A percentile compares a stretch with the other conserved stretches of the same genome.
phyloP scores from a whole-genome alignment of 2,888 invertebrate species.

The Epistrophe grossulariae region DNA sequence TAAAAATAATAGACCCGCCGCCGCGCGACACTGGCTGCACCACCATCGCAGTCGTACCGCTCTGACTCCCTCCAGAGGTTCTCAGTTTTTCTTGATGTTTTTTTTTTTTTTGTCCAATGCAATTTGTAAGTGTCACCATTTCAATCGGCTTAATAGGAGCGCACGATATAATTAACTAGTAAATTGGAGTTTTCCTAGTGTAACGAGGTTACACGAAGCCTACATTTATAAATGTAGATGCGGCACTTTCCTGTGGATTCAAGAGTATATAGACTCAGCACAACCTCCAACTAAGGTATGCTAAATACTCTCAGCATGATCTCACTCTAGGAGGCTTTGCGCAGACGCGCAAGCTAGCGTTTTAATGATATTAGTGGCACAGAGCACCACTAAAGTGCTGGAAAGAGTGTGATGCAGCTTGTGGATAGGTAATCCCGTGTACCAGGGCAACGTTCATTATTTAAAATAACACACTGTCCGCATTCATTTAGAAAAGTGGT shows the following conservation, averaged over 20 bases:
- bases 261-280: slow-evolving; percentile 6
- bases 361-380: slow-evolving; percentile 38
- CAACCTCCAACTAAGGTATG: slow-evolving; percentile 53
- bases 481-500: slow-evolving; percentile 75
- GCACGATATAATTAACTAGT: slow-evolving; percentile 76
- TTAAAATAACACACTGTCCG: slow-evolving; percentile 75
- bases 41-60: background rate
- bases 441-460: slow-evolving; percentile 62
- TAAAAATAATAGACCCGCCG: slow-evolving; percentile 43
- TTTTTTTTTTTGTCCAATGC: slow-evolving; percentile 24
- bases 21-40: slow-evolving; percentile 8
- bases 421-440: slow-evolving; percentile 57
- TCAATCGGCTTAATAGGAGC: slow-evolving; percentile 75
- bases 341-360: slow-evolving; percentile 24
- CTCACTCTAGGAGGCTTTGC: slow-evolving; percentile 57
- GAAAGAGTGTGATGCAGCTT: slow-evolving; percentile 54
- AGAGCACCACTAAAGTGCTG: slow-evolving; percentile 49
- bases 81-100: slow-evolving; percentile 20
- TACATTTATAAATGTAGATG: slow-evolving; percentile 17
- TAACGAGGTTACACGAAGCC: slow-evolving; percentile 69
- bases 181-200: slow-evolving; percentile 74
- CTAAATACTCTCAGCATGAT: slow-evolving; percentile 73
- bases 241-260: slow-evolving; percentile 44
- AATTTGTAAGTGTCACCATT: slow-evolving; percentile 76
- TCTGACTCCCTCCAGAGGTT: background rate